These are phyloP conservation scores for Cremastinae sp. DNA, from an alignment of 2,888 invertebrate species.

Conservation along the genomic window DNA sequence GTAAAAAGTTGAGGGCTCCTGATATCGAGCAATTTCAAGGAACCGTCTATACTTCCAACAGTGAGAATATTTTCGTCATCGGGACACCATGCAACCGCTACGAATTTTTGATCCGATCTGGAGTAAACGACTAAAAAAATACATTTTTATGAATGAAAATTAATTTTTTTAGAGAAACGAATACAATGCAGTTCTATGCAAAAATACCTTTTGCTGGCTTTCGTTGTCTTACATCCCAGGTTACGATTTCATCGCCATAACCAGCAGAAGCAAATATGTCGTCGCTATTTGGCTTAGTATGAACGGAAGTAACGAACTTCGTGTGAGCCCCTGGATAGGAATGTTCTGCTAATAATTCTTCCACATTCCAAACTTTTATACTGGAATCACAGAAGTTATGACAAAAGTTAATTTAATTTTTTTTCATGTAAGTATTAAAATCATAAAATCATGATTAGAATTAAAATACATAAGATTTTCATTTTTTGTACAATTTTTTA, in stretches of 20 bases:
- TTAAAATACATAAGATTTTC: too few relatives aligned
- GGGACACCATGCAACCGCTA: slow-evolving; percentile 79
- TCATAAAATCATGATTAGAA: too few relatives aligned
- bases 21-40: slow-evolving; percentile 81
- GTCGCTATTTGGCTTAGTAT: slow-evolving; percentile 80
- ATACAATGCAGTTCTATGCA: neutral
- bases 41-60: slow-evolving; percentile 82
- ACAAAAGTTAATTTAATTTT: neutral
- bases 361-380: slow-evolving; percentile 79
- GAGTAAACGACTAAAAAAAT: slow-evolving; percentile 78
- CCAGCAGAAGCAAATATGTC: slow-evolving; percentile 82
- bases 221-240: slow-evolving; percentile 76
- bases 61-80: slow-evolving; percentile 79
- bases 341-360: slow-evolving; percentile 73
- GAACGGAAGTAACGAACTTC: slow-evolving; percentile 79
- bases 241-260: slow-evolving; percentile 70
- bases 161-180: neutral
- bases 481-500: too few relatives aligned
- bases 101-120: slow-evolving; percentile 78
- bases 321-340: slow-evolving; percentile 78
- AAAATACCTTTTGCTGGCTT: slow-evolving; percentile 73
- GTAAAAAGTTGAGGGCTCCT: slow-evolving; percentile 78
- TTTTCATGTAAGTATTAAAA: too few relatives aligned
- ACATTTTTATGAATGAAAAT: neutral
- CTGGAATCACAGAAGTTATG: slow-evolving; percentile 69